These are phyloP conservation scores for Orthonyx spaldingii DNA, from an alignment of 2,113 vertebrate species.

Conservation along the genomic window DNA sequence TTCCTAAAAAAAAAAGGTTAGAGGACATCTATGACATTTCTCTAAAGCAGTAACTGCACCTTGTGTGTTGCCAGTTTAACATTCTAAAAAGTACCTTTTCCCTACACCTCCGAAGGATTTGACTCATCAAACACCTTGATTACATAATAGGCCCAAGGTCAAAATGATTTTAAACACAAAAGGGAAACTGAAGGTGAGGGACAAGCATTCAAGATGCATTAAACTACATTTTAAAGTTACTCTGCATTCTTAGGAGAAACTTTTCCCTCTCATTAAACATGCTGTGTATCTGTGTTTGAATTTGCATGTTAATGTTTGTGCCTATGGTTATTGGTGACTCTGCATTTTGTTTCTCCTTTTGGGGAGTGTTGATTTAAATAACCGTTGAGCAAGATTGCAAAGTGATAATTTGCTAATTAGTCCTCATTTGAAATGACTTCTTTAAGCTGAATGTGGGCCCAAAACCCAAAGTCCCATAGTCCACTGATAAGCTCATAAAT, in stretches of 20 bases:
- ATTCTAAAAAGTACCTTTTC: conserved; percentile 43
- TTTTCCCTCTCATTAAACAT: background rate
- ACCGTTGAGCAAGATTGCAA: background rate
- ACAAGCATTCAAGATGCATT: background rate
- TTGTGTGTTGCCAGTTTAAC: conserved; percentile 32
- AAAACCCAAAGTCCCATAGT: background rate
- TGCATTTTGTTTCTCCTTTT: background rate
- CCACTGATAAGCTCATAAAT: background rate
- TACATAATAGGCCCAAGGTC: conserved; percentile 25
- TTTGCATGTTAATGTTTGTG: background rate
- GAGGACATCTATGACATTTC: conserved; percentile 79
- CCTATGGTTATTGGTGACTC: background rate
- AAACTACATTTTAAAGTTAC: background rate
- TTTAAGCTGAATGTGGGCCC: background rate
- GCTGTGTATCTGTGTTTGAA: background rate
- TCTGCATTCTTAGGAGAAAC: background rate
- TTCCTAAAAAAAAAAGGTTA: conserved; percentile 41
- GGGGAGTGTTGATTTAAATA: background rate
- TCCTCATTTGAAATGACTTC: background rate
- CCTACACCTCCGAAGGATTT: conserved; percentile 33
- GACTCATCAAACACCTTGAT: conserved; percentile 49
- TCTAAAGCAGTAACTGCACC: conserved; percentile 72
- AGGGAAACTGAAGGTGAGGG: background rate
- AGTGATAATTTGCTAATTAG: background rate
- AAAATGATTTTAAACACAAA: background rate